Base-by-base conservation (phyloP, 2,113 vertebrate genomes). In the Garra rufa region DNA sequence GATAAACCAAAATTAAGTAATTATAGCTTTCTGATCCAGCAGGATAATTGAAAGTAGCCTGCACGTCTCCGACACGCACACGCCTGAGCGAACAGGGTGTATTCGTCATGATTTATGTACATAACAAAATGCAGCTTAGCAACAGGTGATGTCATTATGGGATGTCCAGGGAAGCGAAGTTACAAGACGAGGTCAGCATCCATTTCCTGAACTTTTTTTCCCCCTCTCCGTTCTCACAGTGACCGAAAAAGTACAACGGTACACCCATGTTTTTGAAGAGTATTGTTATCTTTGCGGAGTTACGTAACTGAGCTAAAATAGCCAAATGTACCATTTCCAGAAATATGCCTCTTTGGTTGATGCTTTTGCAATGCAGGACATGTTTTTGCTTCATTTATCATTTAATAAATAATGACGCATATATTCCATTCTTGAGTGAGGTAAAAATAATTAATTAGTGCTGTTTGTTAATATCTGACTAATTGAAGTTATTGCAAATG, bases 131-230 rank as follows among this genome's bases (percentile, higher is more conserved):
- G 89, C 76, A 46, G 65, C 87, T 61, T 43, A 76, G 89, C 83
- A 84, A 90, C 85, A 43, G 57, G 76, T 90, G 81, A 89, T 50
- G 85, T 90, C 86, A 86, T 82, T 41, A 24, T 67, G 26, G 43
- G 85, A 83, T 86, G 50, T 81, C 65, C 82, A 87, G 79, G 85
- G 83, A 87, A 89, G 81, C 59, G 41, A 70, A 48, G 77, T 48
- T 13, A 80, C 26, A 81, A 77, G n/a, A 44, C 19, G 71, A 85
- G 38, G 34, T 73, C 52, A 76, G 65, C 76, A 59, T 82, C 52
- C 57, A 71, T 86, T 87, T 88, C 81, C 75, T 84, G 71, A 43
- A 28, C 69, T 41, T 76, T 80, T 78, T 85, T 81, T 28, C 75
- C 75, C 30, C 44, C 9, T 41, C 34, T 79, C 76, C 17, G 48